Evolutionary conservation across 2,797 vertebrate genomes (phyloP), one percentile per base, ranked within the genome.

Genomic region (Scomberomorus guttatus): DNA sequence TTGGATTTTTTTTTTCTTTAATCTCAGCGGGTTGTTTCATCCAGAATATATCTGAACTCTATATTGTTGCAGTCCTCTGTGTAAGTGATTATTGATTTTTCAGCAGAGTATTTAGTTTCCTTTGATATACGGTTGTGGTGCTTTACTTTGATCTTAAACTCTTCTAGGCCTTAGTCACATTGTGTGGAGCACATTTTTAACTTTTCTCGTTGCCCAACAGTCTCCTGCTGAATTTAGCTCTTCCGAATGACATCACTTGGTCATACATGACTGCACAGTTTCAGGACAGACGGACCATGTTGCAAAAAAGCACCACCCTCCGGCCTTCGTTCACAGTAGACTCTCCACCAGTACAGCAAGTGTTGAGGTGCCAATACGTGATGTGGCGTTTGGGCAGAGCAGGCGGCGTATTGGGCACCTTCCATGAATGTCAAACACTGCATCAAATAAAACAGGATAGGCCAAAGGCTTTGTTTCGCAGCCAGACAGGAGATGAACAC

Each of bases 341-440:
- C 10, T 64, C 50, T 17, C 37, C 37, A 29, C 18, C 32, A 18
- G 65, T 77, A n/a, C 34, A 70, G 61, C 15, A 64, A 58, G 72
- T 51, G 39, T 63, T 50, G 24, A 76, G 56, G 18, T 72, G 44
- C 42, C 29, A 72, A 68, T 55, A 51, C 69, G 65, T 58, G 78
- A 82, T 75, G 72, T 68, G 54, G 58, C 11, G 2, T 67, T 71
- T 64, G 73, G 69, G 63, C 60, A 59, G 58, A 24, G 58, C 42
- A 3, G 50, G 60, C 11, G 11, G 58, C 44, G n/a, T 44, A 37
- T 61, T 59, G 63, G 61, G 37, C 70, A 34, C 48, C 42, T 68
- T 59, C 34, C 69, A 42, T 64, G 72, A 86, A 82, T 66, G 77
- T 84, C 73, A 87, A 59, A 72, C 37, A 52, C 25, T 34, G 59